A percentile compares a stretch with the other conserved stretches of the same genome.
These are phyloP conservation scores for Arvicanthis niloticus DNA, from an alignment of 2,113 vertebrate genomes.

Conservation along the genomic window DNA sequence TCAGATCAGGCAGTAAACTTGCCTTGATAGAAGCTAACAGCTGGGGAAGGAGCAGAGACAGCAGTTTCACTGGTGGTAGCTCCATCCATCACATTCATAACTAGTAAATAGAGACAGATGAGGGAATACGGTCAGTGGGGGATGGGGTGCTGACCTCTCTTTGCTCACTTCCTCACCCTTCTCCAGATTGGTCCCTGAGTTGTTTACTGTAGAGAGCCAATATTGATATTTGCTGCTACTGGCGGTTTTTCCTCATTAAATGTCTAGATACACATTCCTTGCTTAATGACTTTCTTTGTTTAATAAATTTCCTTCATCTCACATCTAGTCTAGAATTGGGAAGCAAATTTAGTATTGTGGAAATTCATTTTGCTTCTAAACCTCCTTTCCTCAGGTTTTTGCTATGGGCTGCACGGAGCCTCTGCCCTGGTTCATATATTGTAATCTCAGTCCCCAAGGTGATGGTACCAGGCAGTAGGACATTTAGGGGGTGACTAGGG, in stretches of 20 bases:
- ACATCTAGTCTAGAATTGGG: constrained; percentile 1
- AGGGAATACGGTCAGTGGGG: neutral
- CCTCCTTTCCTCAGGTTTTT: neutral
- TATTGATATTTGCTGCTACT: constrained; percentile 62
- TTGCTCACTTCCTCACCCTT: neutral
- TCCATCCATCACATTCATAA: constrained; percentile 60
- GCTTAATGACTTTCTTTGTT: constrained; percentile 60
- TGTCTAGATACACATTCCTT: constrained; percentile 32
- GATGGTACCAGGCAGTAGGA: neutral
- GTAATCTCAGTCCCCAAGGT: neutral
- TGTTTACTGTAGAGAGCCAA: constrained; percentile 69
- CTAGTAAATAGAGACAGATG: constrained; percentile 78
- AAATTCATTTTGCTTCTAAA: constrained; percentile 31
- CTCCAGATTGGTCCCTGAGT: neutral
- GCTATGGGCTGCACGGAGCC: neutral
- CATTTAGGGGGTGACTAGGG: neutral
- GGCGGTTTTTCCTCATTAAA: constrained; percentile 55
- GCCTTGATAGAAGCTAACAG: constrained; percentile 21
- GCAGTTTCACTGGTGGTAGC: neutral
- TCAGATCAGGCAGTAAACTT: neutral
- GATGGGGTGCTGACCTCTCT: constrained; percentile 23
- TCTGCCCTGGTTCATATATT: neutral
- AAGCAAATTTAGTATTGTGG: constrained; percentile 28
- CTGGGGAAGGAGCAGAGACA: constrained; percentile 43
- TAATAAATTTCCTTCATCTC: constrained; percentile 63